Evolutionary conservation across 92 coral and sea anemone species (phyloP), one percentile per base, ranked within the genome.

Genomic region (Parazoanthus darwini): DNA sequence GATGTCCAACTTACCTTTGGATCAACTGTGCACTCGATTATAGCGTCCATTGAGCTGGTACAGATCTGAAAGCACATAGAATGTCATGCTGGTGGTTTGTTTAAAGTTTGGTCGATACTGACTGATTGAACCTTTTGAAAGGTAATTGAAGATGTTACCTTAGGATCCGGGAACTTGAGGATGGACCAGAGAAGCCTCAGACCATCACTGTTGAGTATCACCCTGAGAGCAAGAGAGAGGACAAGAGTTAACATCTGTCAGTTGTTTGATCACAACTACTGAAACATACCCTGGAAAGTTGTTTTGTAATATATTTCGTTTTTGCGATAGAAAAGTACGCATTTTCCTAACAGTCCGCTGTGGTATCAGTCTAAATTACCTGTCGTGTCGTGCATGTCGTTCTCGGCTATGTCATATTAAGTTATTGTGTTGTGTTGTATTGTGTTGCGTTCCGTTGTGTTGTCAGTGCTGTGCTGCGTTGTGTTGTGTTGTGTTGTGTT

Each of bases 151-250:
- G 0, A 7, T 23, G 16, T 82, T 74, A 96, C 99, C 96, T 94
- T 78, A 16, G 93, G 89, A 39, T 94, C 91, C 13, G 91, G 89
- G 36, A 88, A 92, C 92, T 96, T 96, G 16, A 96, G 74, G 81
- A 92, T 90, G 29, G 99, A 96, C 99, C 99, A 96, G 23, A 96
- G 82, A 13, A 96, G 89, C 48, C 99, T 85, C 22, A 96, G 91
- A 29, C 99, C 99, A 83, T 96, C 99, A 50, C 91, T 92, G n/a
- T 88, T 88, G 26, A 96, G 88, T 33, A 96, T 93, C 39, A 78
- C 43, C 36, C 99, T 96, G 89, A 81, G 92, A 67, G 4, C 54
- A 35, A 58, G 38, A 36, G 70, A 42, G 16, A 11, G 16, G 18
- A 54, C 59, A 14, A 54, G 20, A 54, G 4, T 54, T 54, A 14